phyloP scores from a whole-genome alignment of 1,140 invertebrate genomes.

The Hylaeus anthracinus region DNA sequence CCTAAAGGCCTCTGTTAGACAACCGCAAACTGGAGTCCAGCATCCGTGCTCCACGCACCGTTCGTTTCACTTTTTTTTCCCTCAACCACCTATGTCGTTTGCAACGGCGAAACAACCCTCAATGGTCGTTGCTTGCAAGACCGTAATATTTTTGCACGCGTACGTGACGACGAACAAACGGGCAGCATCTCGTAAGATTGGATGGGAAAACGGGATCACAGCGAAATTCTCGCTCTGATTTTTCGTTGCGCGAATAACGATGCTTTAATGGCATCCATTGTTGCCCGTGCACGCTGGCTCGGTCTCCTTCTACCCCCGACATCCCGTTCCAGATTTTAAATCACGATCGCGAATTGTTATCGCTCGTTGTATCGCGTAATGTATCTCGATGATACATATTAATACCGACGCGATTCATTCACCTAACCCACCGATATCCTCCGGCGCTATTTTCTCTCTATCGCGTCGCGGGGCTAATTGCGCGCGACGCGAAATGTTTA shows the following conservation, averaged over 20 bases:
- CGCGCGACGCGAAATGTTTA: constrained; percentile 26
- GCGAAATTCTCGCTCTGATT: constrained; percentile 16
- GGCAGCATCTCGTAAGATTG: constrained; percentile 17
- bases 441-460: too few relatives aligned
- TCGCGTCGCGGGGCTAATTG: constrained; percentile 19
- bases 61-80: not conserved
- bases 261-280: constrained; percentile 17
- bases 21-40: too few relatives aligned
- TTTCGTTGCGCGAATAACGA: constrained; percentile 1
- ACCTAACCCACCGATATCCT: not conserved
- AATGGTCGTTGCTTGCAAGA: not conserved
- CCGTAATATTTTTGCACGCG: constrained; percentile 10
- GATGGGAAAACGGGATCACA: not conserved
- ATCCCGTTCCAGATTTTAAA: not conserved
- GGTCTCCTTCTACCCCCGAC: not conserved
- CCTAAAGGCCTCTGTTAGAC: too few relatives aligned
- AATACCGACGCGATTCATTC: not conserved
- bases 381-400: constrained; percentile 3
- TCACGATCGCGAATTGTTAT: constrained; percentile 2
- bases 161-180: not conserved
- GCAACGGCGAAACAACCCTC: not conserved
- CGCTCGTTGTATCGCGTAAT: not conserved
- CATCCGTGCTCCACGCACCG: not conserved
- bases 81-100: not conserved
- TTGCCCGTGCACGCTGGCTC: not conserved